A percentile compares a stretch with the other conserved stretches of the same genome.
These are phyloP conservation scores for Chloroceryle aenea DNA, from an alignment of 2,113 vertebrate species.

Conservation along the genomic window DNA sequence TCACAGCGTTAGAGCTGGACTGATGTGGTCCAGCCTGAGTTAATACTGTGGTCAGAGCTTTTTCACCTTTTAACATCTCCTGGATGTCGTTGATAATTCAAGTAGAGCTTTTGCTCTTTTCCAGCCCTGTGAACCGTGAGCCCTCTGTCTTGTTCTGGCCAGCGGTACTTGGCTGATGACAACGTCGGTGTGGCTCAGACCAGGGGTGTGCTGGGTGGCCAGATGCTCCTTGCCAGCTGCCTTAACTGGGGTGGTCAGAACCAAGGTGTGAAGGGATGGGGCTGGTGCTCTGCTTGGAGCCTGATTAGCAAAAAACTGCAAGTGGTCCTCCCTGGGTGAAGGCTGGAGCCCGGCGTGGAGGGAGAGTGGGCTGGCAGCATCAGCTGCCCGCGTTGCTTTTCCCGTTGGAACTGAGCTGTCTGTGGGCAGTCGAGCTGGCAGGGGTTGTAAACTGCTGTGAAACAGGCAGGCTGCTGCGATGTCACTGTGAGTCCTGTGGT, in stretches of 20 bases:
- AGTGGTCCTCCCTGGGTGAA: neutral
- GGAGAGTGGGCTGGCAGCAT: neutral
- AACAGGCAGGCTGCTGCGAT: neutral
- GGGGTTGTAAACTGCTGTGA: neutral
- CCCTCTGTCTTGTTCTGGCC: neutral
- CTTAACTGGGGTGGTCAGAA: neutral
- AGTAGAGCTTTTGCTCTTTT: fast-evolving
- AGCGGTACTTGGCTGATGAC: neutral
- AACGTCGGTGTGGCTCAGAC: neutral
- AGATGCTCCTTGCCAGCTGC: neutral
- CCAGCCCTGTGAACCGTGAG: neutral
- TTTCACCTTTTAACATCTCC: neutral
- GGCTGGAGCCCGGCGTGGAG: neutral
- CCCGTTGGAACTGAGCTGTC: neutral
- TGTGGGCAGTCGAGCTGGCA: neutral
- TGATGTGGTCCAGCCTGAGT: neutral
- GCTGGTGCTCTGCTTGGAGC: neutral
- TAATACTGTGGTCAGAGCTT: neutral
- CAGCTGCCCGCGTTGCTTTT: neutral
- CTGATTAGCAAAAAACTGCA: fast-evolving
- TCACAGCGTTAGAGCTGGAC: neutral
- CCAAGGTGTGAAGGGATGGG: neutral
- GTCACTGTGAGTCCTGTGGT: neutral
- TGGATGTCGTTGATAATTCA: neutral
- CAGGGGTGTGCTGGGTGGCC: neutral